These are phyloP conservation scores for Gavia stellata DNA, from an alignment of 2,113 vertebrate species.

Conservation along the genomic window DNA sequence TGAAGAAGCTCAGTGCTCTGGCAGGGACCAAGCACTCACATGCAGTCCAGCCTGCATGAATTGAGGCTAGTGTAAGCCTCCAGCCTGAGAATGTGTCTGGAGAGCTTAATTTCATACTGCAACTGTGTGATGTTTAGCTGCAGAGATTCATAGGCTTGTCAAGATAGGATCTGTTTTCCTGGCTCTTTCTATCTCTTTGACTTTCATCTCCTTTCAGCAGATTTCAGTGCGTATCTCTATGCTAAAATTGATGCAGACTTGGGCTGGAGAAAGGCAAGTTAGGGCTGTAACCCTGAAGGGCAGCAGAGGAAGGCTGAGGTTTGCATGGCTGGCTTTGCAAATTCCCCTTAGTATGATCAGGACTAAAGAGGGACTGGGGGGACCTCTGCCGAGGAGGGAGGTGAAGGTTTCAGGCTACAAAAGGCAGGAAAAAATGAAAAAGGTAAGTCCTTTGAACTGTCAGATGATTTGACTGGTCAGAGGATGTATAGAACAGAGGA, in stretches of 20 bases:
- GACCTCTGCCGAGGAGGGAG: background rate
- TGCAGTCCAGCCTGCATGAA: background rate
- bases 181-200: background rate
- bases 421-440: background rate
- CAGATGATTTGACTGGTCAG: background rate
- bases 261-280: background rate
- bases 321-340: background rate
- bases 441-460: background rate
- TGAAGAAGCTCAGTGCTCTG: background rate
- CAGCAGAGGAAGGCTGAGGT: background rate
- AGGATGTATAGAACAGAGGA: background rate
- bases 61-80: background rate
- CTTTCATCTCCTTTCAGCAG: background rate
- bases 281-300: background rate
- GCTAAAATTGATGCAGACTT: background rate
- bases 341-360: background rate
- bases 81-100: background rate
- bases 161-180: background rate
- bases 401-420: background rate
- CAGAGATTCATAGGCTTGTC: background rate
- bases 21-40: background rate
- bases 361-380: background rate
- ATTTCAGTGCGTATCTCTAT: background rate
- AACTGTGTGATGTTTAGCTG: background rate
- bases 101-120: background rate